Evolutionary conservation across 30 jellyfish, hydroid and myxozoan genomes (phyloP), one percentile per base, ranked within the genome.

Genomic region (Kudoa iwatai): DNA sequence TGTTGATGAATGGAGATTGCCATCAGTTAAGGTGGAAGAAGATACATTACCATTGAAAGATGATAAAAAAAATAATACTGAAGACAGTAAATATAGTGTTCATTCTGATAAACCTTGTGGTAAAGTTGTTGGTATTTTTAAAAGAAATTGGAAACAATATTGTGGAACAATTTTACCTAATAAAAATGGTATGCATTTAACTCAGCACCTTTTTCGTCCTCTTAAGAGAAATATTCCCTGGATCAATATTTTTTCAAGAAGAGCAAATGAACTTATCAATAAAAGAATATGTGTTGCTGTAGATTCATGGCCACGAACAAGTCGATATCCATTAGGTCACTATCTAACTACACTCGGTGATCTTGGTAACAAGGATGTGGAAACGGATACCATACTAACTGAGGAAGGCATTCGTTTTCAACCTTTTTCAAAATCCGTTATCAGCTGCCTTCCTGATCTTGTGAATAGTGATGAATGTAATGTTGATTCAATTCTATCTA

Each of bases 311-410:
- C 83, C 94, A n/a, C 57, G 83, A 39, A 74, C 39, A 17, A 56
- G 84, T 0, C 45, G 85, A 35, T 74, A 54, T 52, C 91, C 91
- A 0, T 43, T 60, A 87, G 98, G 98, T 19, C 98, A 79, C 44
- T 79, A 55, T 32, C 88, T 79, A 4, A 51, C 67, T 23, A 55
- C 56, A 17, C 61, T 79, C 20, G 93, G 93, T 0, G 93, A 71
- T 3, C 34, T 67, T 14, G 93, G 93, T 4, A 71, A 71, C 40
- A 71, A 71, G 62, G 87, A 62, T 6, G 51, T 82, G 19, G 93
- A 71, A 38, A 71, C 51, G 33, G 69, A 71, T 42, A 84, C 55
- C 10, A 25, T 71, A 19, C 64, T 71, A 23, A 64, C 62, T n/a
- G 93, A 71, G 34, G 83, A 62, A 39, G 93, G 62, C 48, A 49